Percentiles rank a stretch among this genome's conserved stretches.
These are phyloP conservation scores for Abrostola tripartita DNA, from an alignment of 2,888 invertebrate species.

Conservation along the genomic window DNA sequence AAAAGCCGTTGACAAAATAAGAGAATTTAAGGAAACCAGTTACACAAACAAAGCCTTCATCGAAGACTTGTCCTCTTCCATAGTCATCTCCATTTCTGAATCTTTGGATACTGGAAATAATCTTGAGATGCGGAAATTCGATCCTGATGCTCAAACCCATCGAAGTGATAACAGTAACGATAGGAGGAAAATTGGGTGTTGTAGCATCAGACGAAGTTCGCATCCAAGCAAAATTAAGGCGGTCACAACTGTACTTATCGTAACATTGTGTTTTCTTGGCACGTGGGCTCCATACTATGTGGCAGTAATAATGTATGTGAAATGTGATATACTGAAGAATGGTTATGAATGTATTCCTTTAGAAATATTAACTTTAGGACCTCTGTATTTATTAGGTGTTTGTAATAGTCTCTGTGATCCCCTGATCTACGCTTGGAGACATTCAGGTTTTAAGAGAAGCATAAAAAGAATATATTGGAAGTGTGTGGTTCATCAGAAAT, in stretches of 20 bases:
- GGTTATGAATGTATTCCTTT: conserved; percentile 82
- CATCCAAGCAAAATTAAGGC: conserved; percentile 87
- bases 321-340: conserved; percentile 77
- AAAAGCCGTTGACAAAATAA: conserved; percentile 83
- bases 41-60: conserved; percentile 70
- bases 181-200: conserved; percentile 30
- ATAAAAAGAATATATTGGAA: conserved; percentile 74
- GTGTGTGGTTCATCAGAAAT: conserved; percentile 59
- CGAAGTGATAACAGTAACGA: conserved; percentile 22
- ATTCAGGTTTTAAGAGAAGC: conserved; percentile 87
- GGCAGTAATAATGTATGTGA: conserved; percentile 84
- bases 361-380: conserved; percentile 86
- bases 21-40: conserved; percentile 70
- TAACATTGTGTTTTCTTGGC: conserved; percentile 86
- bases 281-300: conserved; percentile 89
- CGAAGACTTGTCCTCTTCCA: conserved; percentile 62
- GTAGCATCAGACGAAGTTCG: conserved; percentile 20
- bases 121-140: conserved; percentile 44
- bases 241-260: conserved; percentile 88
- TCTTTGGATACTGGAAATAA: conserved; percentile 19
- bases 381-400: conserved; percentile 87
- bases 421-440: conserved; percentile 90
- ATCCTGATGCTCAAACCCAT: conserved; percentile 36
- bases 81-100: conserved; percentile 59
- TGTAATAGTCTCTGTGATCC: conserved; percentile 89